phyloP scores from a whole-genome alignment of 1,140 invertebrate species.

The Bombus superbus region DNA sequence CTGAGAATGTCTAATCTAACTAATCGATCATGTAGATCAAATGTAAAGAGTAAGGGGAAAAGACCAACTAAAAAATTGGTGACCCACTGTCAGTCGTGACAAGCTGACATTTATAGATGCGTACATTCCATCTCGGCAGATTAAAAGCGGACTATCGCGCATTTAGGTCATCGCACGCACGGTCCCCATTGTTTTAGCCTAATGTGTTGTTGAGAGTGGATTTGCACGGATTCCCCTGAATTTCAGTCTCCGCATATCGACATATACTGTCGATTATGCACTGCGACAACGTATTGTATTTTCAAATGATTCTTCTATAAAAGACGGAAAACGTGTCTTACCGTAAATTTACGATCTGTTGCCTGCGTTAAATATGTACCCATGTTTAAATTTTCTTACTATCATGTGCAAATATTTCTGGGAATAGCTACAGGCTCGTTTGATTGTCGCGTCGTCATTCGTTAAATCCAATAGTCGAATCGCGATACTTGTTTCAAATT shows the following conservation, averaged over 20 bases:
- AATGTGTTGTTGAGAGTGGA: conserved; percentile 5
- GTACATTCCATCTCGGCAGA: conserved; percentile 39
- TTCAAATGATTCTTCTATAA: too few relatives aligned
- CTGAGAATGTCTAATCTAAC: neutral
- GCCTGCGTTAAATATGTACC: too few relatives aligned
- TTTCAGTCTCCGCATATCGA: neutral
- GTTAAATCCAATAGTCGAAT: too few relatives aligned
- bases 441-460: neutral
- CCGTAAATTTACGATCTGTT: too few relatives aligned
- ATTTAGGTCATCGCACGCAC: conserved; percentile 54
- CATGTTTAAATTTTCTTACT: too few relatives aligned
- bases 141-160: conserved; percentile 51
- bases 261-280: neutral
- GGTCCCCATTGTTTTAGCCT: conserved; percentile 42
- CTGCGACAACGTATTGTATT: neutral
- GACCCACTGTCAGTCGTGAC: neutral
- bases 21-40: neutral
- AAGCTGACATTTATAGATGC: conserved; percentile 49
- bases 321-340: too few relatives aligned
- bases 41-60: conserved; percentile 1
- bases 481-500: neutral
- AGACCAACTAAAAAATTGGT: conserved; percentile 9
- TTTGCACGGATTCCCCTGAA: neutral
- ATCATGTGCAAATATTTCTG: neutral
- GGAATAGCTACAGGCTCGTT: neutral